Evolutionary conservation across 2,888 invertebrate species (phyloP).

Genomic region (Calliopum simillimum): DNA sequence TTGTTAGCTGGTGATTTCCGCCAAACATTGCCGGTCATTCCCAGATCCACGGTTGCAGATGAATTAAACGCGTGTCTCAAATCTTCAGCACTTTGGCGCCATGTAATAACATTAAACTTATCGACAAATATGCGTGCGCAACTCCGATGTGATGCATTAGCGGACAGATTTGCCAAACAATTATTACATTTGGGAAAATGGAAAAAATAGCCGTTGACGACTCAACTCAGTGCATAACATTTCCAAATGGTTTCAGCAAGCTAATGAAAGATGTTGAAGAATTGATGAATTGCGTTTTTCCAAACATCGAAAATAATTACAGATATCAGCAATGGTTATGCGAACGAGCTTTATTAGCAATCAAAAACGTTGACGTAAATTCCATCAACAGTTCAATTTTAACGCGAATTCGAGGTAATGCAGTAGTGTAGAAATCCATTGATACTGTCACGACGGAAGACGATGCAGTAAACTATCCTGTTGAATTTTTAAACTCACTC

Average conservation of each 20-base stretch:
- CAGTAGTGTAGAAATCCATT: conserved; percentile 32
- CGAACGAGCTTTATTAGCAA: conserved; percentile 36
- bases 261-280: conserved; percentile 44
- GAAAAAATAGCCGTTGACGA: too few species aligned
- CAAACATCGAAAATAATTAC: conserved; percentile 40
- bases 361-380: conserved; percentile 41
- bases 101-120: conserved; percentile 17
- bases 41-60: conserved; percentile 47
- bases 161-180: conserved; percentile 21
- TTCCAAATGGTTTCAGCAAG: conserved; percentile 41
- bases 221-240: too few species aligned
- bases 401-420: conserved; percentile 25
- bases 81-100: conserved; percentile 40
- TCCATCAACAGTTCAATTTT: conserved; percentile 36
- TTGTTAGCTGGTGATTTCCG: too few species aligned
- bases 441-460: conserved; percentile 36
- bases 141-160: conserved; percentile 41
- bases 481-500: conserved; percentile 42
- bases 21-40: conserved; percentile 28
- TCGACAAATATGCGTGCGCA: conserved; percentile 39
- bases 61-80: conserved; percentile 50
- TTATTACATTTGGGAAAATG: conserved; percentile 21
- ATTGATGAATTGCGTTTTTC: conserved; percentile 52
- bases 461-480: too few species aligned
- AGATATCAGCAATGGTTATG: conserved; percentile 38